Percentiles rank a stretch among this genome's conserved stretches.
Conservation (phyloP, 2,888 invertebrate genomes). For the Drosophila prolongata region DNA sequence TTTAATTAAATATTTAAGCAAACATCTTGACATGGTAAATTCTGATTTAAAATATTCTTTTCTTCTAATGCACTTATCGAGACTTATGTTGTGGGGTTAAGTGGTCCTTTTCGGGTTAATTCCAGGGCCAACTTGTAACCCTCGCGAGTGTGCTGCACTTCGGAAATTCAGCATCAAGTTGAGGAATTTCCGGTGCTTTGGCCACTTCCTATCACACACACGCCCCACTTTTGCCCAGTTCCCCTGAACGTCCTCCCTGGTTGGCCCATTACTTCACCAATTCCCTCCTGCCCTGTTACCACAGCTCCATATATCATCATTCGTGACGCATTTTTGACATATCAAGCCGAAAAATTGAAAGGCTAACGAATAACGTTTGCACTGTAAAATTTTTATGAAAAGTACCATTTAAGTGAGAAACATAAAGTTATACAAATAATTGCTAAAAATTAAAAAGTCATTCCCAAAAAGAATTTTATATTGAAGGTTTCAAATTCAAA, state of each 20-base stretch:
- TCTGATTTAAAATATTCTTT: too few relatives aligned
- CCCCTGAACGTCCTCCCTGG: too few relatives aligned
- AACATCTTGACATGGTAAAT: too few relatives aligned
- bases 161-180: conserved; percentile 26
- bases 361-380: conserved; percentile 9
- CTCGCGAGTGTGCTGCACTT: conserved; percentile 1
- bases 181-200: conserved; percentile 23
- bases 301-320: conserved; percentile 19
- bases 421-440: too few relatives aligned
- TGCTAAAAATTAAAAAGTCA: too few relatives aligned
- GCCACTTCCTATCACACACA: conserved; percentile 19
- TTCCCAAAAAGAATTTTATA: too few relatives aligned
- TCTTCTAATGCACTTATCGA: too few relatives aligned
- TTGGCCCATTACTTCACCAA: not conserved
- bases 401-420: too few relatives aligned
- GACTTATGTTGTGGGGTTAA: not conserved
- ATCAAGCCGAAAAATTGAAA: conserved; percentile 26
- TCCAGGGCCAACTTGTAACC: conserved; percentile 6
- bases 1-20: too few relatives aligned
- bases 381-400: not conserved
- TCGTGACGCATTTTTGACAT: conserved; percentile 45
- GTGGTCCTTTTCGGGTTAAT: not conserved
- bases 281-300: conserved; percentile 5
- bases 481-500: too few relatives aligned
- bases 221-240: not conserved